Conservation (phyloP, 2,888 invertebrate species). For the Cataglyphis livida region DNA sequence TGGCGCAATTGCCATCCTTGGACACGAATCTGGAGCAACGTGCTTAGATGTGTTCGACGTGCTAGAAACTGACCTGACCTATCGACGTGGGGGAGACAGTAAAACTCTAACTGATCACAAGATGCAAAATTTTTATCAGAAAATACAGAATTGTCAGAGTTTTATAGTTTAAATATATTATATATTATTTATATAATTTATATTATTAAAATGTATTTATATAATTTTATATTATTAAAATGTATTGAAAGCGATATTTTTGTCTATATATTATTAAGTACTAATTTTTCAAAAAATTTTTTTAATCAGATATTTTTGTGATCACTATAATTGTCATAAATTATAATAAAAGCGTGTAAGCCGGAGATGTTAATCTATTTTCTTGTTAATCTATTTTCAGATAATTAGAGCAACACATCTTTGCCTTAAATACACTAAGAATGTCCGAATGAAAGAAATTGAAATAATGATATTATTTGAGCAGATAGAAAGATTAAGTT, state of each 20-base stretch:
- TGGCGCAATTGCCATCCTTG: constrained; percentile 81
- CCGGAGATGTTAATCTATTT: no score
- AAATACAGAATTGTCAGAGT: background rate
- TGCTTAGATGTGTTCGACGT: constrained; percentile 46
- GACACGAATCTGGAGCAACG: constrained; percentile 79
- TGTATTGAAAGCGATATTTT: background rate
- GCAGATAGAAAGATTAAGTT: constrained; percentile 52
- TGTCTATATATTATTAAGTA: background rate
- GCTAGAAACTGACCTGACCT: constrained; percentile 32
- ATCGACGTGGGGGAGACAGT: constrained; percentile 3
- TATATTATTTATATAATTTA: background rate
- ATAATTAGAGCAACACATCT: constrained; percentile 11
- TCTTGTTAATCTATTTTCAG: background rate
- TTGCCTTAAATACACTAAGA: background rate
- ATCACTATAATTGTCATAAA: background rate
- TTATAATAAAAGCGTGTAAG: background rate
- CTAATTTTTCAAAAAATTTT: background rate
- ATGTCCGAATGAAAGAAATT: constrained; percentile 12
- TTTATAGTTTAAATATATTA: background rate
- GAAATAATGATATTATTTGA: constrained; percentile 32
- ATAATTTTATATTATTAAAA: background rate
- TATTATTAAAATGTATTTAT: background rate
- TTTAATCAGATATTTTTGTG: background rate
- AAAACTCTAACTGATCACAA: constrained; percentile 25
- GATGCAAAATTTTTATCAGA: constrained; percentile 6